These are phyloP conservation scores for Drosophila kanekoi DNA, from an alignment of 2,888 invertebrate species.

Conservation along the genomic window DNA sequence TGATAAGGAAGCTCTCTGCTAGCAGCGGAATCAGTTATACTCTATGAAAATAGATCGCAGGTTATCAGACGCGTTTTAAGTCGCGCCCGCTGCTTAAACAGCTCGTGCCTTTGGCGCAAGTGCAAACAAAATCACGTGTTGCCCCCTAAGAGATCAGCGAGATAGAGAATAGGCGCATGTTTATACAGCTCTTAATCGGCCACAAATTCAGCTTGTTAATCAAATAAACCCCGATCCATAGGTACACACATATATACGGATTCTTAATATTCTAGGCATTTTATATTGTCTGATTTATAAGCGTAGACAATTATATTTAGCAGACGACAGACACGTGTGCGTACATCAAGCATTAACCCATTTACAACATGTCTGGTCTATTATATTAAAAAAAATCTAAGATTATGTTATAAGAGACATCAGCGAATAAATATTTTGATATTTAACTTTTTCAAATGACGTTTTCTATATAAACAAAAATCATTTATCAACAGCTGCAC, in stretches of 20 bases:
- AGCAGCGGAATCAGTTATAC: slow-evolving; percentile 7
- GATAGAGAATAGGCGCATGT: slow-evolving; percentile 9
- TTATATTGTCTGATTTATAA: neutral
- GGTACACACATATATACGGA: neutral
- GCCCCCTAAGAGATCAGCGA: slow-evolving; percentile 4
- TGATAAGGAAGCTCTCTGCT: slow-evolving; percentile 18
- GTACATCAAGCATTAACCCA: neutral
- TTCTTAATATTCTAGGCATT: neutral
- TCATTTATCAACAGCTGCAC: too few relatives aligned
- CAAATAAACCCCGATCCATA: slow-evolving; percentile 5
- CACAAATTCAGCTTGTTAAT: slow-evolving; percentile 10
- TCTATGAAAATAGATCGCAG: slow-evolving; percentile 37
- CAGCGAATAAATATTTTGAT: too few relatives aligned
- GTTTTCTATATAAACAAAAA: too few relatives aligned
- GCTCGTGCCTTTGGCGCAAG: slow-evolving; percentile 43
- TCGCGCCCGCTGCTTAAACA: slow-evolving; percentile 37
- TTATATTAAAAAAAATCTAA: neutral
- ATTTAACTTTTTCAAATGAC: too few relatives aligned
- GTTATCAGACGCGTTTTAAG: slow-evolving; percentile 52
- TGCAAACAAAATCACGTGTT: slow-evolving; percentile 69
- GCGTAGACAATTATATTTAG: too few relatives aligned
- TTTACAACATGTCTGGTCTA: neutral
- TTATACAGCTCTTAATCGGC: slow-evolving; percentile 10
- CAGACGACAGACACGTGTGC: slow-evolving; percentile 10
- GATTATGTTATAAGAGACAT: neutral